phyloP scores from a whole-genome alignment of 2,797 vertebrate species.

The Urophycis tenuis region DNA sequence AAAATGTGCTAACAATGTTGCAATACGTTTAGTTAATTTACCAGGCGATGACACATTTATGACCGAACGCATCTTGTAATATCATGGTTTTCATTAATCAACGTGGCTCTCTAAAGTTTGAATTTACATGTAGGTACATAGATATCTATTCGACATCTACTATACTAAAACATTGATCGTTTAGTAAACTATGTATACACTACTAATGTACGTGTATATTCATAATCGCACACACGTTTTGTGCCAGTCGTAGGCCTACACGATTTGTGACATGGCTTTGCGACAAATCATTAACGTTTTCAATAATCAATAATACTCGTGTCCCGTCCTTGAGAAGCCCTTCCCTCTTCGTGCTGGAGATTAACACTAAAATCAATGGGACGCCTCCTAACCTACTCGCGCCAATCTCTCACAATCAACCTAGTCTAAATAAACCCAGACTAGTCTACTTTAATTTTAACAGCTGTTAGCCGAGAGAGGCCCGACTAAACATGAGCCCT shows the following conservation, averaged over 20 bases:
- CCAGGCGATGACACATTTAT: neutral
- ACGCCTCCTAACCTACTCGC: slow-evolving; percentile 43
- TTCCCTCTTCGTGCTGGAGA: slow-evolving; percentile 58
- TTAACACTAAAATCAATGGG: slow-evolving; percentile 63
- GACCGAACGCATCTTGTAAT: neutral
- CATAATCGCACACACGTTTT: slow-evolving; percentile 42
- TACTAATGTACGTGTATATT: slow-evolving; percentile 27
- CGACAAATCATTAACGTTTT: slow-evolving; percentile 56
- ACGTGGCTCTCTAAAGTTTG: neutral
- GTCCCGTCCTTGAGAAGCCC: slow-evolving; percentile 64
- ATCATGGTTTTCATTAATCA: neutral
- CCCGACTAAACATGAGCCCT: slow-evolving; percentile 49
- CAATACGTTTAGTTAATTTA: neutral
- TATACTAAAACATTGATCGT: neutral
- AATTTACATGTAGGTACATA: neutral
- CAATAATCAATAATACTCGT: slow-evolving; percentile 58
- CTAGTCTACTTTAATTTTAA: slow-evolving; percentile 47
- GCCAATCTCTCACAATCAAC: slow-evolving; percentile 35
- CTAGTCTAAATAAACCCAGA: slow-evolving; percentile 51
- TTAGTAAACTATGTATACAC: slow-evolving; percentile 6
- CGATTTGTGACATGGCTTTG: slow-evolving; percentile 57
- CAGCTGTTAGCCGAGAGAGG: slow-evolving; percentile 57
- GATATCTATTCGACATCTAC: neutral
- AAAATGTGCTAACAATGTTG: neutral
- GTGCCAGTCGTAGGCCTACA: slow-evolving; percentile 47